phyloP scores from a whole-genome alignment of 2,113 vertebrate species.

The Apteryx owenii region DNA sequence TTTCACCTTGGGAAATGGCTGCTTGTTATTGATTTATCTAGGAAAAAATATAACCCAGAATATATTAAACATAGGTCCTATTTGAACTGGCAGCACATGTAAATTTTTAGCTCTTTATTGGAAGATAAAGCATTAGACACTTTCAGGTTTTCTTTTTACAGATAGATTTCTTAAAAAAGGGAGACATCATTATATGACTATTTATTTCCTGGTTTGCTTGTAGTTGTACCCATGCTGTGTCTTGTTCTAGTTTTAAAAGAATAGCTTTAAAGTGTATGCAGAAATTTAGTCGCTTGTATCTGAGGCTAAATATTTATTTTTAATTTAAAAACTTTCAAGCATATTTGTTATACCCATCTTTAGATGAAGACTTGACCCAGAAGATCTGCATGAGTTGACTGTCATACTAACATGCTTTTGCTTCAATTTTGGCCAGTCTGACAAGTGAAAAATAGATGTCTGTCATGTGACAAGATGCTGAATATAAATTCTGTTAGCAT shows the following conservation, averaged over 20 bases:
- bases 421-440: slow-evolving; percentile 51
- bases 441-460: slow-evolving; percentile 54
- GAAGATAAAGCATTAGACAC: slow-evolving; percentile 18
- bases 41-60: slow-evolving; percentile 42
- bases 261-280: background rate
- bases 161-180: slow-evolving; percentile 23
- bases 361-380: background rate
- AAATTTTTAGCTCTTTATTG: slow-evolving; percentile 48
- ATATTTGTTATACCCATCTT: background rate
- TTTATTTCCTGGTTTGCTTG: slow-evolving; percentile 5
- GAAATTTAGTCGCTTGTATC: background rate
- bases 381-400: background rate
- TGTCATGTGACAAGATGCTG: slow-evolving; percentile 35
- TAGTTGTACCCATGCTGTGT: background rate
- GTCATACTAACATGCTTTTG: background rate
- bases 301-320: background rate
- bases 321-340: slow-evolving; percentile 2
- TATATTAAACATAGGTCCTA: slow-evolving; percentile 30
- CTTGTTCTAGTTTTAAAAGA: background rate
- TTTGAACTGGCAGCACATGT: slow-evolving; percentile 11
- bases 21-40: slow-evolving; percentile 49
- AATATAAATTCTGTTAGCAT: slow-evolving; percentile 56
- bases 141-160: slow-evolving; percentile 1
- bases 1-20: slow-evolving; percentile 56
- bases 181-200: background rate